Conservation (phyloP, 2,113 vertebrate genomes). For the Gallinago undulata region DNA sequence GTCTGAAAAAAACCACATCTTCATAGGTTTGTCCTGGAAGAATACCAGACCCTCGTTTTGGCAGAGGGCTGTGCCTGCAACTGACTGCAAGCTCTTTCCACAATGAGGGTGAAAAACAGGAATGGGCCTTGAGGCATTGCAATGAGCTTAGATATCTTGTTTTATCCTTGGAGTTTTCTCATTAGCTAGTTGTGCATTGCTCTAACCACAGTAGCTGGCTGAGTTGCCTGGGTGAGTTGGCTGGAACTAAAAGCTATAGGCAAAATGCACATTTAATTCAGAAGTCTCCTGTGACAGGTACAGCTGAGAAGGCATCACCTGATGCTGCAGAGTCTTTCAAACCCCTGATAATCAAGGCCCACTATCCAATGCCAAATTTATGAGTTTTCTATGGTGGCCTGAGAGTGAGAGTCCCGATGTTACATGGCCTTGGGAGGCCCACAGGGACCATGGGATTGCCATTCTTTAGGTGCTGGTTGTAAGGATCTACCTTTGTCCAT, state of each 20-base stretch:
- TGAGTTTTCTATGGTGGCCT: neutral
- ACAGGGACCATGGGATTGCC: fast-evolving
- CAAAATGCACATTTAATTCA: neutral
- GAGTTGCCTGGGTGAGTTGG: neutral
- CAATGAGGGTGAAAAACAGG: neutral
- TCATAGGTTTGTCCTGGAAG: neutral
- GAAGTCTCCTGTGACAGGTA: neutral
- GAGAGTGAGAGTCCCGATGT: neutral
- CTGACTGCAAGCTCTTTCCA: neutral
- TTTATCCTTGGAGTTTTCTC: neutral
- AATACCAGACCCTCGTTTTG: neutral
- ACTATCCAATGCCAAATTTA: neutral
- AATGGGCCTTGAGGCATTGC: neutral
- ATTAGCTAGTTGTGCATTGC: neutral
- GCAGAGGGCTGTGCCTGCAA: neutral
- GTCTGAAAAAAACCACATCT: neutral
- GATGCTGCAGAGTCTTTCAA: neutral
- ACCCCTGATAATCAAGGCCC: neutral
- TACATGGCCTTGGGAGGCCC: neutral
- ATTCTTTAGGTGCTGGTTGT: neutral
- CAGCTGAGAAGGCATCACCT: neutral
- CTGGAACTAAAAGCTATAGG: neutral
- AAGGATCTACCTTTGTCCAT: neutral
- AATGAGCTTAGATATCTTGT: neutral
- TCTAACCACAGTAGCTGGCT: neutral